Conservation (phyloP, 2,113 vertebrate genomes). For the Brienomyrus brachyistius region DNA sequence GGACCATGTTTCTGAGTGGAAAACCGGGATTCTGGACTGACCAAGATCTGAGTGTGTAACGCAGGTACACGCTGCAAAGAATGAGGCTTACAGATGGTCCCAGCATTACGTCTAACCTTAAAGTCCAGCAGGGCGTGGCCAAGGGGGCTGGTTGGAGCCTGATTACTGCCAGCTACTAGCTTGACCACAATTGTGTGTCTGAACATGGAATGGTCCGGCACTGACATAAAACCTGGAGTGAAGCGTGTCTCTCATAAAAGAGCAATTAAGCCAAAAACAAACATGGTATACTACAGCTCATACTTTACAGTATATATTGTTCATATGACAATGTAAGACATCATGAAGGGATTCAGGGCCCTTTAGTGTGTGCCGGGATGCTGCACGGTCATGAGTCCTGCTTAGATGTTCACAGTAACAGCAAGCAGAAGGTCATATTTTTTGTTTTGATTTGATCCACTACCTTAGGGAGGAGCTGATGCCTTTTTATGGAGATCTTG, state of each 20-base stretch:
- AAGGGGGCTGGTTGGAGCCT: not conserved
- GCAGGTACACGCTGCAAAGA: not conserved
- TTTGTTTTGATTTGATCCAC: not conserved
- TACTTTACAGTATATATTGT: not conserved
- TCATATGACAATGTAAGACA: not conserved
- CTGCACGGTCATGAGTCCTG: not conserved
- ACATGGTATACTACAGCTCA: not conserved
- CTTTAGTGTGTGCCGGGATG: not conserved
- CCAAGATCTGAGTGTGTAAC: not conserved
- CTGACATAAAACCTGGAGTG: not conserved
- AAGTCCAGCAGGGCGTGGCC: not conserved
- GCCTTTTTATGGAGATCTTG: not conserved
- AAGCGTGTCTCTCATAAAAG: not conserved
- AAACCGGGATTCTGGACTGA: not conserved
- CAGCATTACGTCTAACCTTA: not conserved
- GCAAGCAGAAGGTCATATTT: not conserved
- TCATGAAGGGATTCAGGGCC: not conserved
- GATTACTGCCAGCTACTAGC: not conserved
- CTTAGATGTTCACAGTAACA: not conserved
- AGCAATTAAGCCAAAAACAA: not conserved
- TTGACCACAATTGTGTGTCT: not conserved
- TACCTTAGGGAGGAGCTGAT: not conserved
- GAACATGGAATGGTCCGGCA: not conserved
- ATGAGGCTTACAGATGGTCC: not conserved
- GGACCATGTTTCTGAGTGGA: not conserved